These are phyloP conservation scores for Piezodorus guildinii DNA, from an alignment of 1,140 invertebrate genomes.

Conservation along the genomic window DNA sequence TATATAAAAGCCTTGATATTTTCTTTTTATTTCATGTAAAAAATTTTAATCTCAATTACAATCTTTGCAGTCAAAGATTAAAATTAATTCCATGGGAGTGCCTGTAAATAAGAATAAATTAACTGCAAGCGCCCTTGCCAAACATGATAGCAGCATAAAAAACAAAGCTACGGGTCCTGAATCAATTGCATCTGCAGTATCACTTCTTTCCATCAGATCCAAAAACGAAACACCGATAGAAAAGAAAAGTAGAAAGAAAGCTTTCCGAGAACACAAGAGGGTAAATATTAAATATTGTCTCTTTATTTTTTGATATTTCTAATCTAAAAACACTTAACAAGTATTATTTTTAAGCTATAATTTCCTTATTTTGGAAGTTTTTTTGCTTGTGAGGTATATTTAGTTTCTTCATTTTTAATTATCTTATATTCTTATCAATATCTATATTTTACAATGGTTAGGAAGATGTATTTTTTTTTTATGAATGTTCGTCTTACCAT, in stretches of 20 bases:
- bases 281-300: constrained; percentile 31
- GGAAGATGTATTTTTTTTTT: no score
- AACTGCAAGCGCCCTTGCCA: constrained; percentile 53
- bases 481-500: no score
- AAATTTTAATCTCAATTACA: neutral
- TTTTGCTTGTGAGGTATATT: no score
- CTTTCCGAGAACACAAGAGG: constrained; percentile 69
- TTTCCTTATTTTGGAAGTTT: no score
- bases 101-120: constrained; percentile 49
- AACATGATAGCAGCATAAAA: constrained; percentile 44
- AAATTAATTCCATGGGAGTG: constrained; percentile 61
- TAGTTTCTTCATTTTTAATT: no score
- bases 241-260: constrained; percentile 63
- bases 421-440: no score
- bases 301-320: no score
- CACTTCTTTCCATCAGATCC: constrained; percentile 56
- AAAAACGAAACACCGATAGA: constrained; percentile 77
- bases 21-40: neutral
- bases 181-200: constrained; percentile 55
- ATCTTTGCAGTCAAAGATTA: constrained; percentile 40
- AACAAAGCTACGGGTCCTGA: constrained; percentile 42
- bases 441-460: no score
- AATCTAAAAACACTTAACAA: no score
- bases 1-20: neutral
- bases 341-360: no score